phyloP scores from a whole-genome alignment of 2,888 invertebrate species.

The Euclidia mi region DNA sequence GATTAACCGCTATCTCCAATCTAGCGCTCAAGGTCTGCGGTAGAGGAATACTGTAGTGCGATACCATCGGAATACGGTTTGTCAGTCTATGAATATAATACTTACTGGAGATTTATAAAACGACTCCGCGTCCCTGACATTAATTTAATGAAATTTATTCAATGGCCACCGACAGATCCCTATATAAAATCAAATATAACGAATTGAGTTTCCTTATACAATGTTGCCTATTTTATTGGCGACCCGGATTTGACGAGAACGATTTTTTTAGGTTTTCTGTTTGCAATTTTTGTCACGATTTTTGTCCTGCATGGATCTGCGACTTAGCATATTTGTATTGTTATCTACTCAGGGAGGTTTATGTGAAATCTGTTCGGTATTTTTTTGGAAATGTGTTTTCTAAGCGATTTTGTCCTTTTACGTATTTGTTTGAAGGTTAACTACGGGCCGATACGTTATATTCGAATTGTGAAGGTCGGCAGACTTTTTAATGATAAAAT shows the following conservation, averaged over 20 bases:
- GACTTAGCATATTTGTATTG: constrained; percentile 20
- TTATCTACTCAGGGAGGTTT: constrained; percentile 5
- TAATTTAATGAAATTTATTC: constrained; percentile 54
- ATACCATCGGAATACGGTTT: constrained; percentile 43
- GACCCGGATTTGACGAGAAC: constrained; percentile 35
- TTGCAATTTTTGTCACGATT: constrained; percentile 17
- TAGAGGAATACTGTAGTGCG: constrained; percentile 29
- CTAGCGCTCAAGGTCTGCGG: constrained; percentile 45
- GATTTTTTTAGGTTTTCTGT: constrained; percentile 15
- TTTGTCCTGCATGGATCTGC: constrained; percentile 6
- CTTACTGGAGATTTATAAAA: constrained; percentile 47
- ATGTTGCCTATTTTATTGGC: constrained; percentile 45
- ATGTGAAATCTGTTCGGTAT: constrained; percentile 1
- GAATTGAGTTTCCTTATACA: constrained; percentile 45
- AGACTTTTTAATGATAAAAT: background rate
- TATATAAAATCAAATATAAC: constrained; percentile 49
- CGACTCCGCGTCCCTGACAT: constrained; percentile 37
- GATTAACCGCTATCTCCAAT: constrained; percentile 39
- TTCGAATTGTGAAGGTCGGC: background rate
- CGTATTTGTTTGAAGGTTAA: background rate
- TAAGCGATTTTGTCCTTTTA: background rate
- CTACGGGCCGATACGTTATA: background rate
- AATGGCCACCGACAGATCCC: constrained; percentile 48
- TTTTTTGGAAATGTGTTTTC: background rate
- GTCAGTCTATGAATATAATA: constrained; percentile 55